A percentile compares a stretch with the other conserved stretches of the same genome.
Evolutionary conservation across 2,113 vertebrate genomes (phyloP).

Genomic region (Speoplatyrhinus poulsoni): DNA sequence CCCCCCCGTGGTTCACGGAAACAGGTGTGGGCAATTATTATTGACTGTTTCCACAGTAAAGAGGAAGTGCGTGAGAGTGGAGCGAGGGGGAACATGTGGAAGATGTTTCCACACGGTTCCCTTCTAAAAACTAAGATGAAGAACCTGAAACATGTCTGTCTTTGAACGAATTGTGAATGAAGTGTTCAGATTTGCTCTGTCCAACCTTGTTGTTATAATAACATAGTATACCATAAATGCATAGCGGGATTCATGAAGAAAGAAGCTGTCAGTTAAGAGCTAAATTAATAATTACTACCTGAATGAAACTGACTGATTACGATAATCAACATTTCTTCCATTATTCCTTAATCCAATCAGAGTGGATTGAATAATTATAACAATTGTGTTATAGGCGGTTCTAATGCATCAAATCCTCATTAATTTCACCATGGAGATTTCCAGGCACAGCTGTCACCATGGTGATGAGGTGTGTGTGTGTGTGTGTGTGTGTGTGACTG

Average conservation of each 20-base stretch:
- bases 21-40: no score
- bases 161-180: no score
- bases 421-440: slow-evolving; percentile 33
- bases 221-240: slow-evolving; percentile 41
- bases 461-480: slow-evolving; percentile 18
- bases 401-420: slow-evolving; percentile 34
- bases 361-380: slow-evolving; percentile 51
- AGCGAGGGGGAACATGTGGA: no score
- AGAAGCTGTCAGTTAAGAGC: neutral
- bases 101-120: no score
- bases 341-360: slow-evolving; percentile 32
- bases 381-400: slow-evolving; percentile 40
- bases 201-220: neutral
- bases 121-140: no score
- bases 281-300: slow-evolving; percentile 16
- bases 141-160: no score
- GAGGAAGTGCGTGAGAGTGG: no score
- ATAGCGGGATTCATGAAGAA: slow-evolving; percentile 46
- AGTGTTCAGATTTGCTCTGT: no score
- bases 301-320: slow-evolving; percentile 16
- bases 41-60: no score
- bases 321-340: slow-evolving; percentile 36
- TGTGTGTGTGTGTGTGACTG: neutral
- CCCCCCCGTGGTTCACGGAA: no score
- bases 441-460: slow-evolving; percentile 33